phyloP scores from a whole-genome alignment of 2,888 invertebrate species.

The Maniola hyperantus region DNA sequence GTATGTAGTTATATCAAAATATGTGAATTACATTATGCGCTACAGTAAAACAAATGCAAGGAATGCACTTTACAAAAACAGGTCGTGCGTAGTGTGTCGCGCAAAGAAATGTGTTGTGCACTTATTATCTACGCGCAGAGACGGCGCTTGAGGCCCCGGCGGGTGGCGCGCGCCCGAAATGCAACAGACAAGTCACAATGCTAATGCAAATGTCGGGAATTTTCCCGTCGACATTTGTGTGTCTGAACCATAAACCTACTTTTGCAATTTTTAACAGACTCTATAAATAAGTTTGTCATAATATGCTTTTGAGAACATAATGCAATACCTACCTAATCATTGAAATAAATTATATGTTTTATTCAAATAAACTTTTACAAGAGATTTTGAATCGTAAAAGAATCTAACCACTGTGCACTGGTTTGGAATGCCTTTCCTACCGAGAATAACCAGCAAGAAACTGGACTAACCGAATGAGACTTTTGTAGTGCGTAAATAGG shows the following conservation, averaged over 20 bases:
- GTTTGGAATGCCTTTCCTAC: no score
- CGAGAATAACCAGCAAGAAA: no score
- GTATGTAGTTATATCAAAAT: not conserved
- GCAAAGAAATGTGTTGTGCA: slow-evolving; percentile 67
- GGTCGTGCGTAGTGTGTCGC: slow-evolving; percentile 54
- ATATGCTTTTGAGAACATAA: no score
- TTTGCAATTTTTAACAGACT: no score
- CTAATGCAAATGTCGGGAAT: slow-evolving; percentile 18
- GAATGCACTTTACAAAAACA: slow-evolving; percentile 58
- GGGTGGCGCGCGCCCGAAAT: slow-evolving; percentile 66
- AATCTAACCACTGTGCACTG: no score
- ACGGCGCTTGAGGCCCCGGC: slow-evolving; percentile 63
- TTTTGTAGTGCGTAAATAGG: no score
- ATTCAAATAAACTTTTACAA: no score
- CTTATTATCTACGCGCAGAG: slow-evolving; percentile 68
- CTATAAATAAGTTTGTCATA: no score
- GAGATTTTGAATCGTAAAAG: no score
- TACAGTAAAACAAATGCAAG: slow-evolving; percentile 24
- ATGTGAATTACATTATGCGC: not conserved
- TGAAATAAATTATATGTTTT: no score
- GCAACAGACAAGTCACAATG: slow-evolving; percentile 45
- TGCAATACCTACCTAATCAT: no score
- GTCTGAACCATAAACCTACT: not conserved
- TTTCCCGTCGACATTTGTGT: slow-evolving; percentile 6
- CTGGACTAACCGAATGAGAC: no score